Base-by-base conservation (phyloP, 2,113 vertebrate genomes). In the Limanda limanda region DNA sequence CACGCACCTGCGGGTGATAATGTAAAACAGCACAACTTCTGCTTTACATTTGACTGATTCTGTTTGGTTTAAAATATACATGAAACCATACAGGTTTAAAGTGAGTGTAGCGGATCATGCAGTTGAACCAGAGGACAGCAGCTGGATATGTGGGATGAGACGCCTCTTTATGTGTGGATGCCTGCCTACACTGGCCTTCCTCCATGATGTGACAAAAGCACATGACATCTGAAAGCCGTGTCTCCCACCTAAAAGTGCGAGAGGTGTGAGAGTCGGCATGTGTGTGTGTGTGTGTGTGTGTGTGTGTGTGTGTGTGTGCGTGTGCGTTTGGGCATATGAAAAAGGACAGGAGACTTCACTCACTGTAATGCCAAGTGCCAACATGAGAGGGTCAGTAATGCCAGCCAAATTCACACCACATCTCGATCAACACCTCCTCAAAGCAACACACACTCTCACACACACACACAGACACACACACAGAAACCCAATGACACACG, bases 401-500 rank as follows among this genome's bases (percentile, higher is more conserved):
- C 25, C 70, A 78, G 60, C 62, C 59, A 48, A 60, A 62, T 66
- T 90, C 86, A 81, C 74, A 70, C 61, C 82, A 57, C 51, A 86
- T 83, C 69, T 87, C 64, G 1, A 61, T 87, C 79, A 92, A 66
- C 85, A 80, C 81, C 71, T 81, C 60, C 42, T 1, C 73, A 56
- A 63, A 76, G 57, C 21, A 21, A 24, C 17, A 61, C 58, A 18
- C 61, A 14, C 47, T 35, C 48, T 15, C 35, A 51, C 6, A 40
- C 56, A 40, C 45, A 31, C 31, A 31, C 27, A 27, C 25, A 27
- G 2, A 40, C n/a, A 48, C 35, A 72, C 60, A 74, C 62, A 65
- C 17, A 51, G 64, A 11, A 13, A 12, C 14, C 5, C 24, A 55
- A 15, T 31, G 67, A 74, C 27, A 59, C 65, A 51, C 2, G 25